Conservation (phyloP, 2,797 vertebrate genomes). For the Chiropotes sagulatus region DNA sequence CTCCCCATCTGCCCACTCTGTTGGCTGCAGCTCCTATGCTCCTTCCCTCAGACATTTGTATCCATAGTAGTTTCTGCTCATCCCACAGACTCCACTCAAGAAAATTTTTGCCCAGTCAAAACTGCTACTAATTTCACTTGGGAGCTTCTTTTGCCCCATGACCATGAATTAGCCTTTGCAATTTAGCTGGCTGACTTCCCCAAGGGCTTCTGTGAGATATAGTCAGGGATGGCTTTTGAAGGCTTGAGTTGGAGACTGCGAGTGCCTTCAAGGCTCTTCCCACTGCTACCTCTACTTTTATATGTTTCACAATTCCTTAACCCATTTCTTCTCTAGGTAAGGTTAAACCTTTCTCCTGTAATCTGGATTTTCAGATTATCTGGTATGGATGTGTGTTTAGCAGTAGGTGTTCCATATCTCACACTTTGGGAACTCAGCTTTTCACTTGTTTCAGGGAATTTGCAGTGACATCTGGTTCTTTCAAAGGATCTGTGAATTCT, state of each 20-base stretch:
- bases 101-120: background rate
- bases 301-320: background rate
- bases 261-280: no score
- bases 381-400: background rate
- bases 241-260: background rate
- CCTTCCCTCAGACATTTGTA: background rate
- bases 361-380: background rate
- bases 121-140: background rate
- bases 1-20: background rate
- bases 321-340: background rate
- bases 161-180: background rate
- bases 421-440: background rate
- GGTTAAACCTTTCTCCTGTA: background rate
- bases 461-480: background rate
- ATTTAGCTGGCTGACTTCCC: background rate
- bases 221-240: background rate
- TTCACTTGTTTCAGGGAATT: background rate
- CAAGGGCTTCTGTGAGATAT: background rate
- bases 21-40: background rate
- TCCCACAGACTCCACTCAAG: background rate
- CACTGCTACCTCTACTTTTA: background rate
- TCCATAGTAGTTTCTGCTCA: background rate
- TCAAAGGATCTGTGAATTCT: background rate
- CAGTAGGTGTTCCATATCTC: background rate
- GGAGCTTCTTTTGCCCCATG: background rate